Evolutionary conservation across 2,888 invertebrate genomes (phyloP), one percentile per base, ranked within the genome.

Genomic region (Melanophora roralis): DNA sequence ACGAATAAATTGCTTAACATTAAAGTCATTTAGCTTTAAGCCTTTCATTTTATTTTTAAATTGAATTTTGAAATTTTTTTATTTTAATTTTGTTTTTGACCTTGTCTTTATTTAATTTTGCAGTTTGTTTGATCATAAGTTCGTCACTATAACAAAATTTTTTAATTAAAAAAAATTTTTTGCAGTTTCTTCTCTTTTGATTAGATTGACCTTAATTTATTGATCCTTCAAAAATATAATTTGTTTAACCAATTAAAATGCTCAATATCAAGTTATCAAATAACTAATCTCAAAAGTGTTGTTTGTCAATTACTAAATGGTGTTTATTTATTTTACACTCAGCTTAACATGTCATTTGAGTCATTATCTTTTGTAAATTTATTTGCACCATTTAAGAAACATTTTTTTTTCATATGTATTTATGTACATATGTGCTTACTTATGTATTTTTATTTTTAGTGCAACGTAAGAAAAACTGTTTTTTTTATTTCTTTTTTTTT

Each of bases 201-300:
- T 67, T 45, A 43, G 60, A 75, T 75, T 67, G 74, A 53, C 74
- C 74, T 67, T 75, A 67, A 75, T 75, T 75, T 45, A 45, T 59
- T 47, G 49, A 51, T 67, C 65, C 49, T 67, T 34, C n/a, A 27
- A 40, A n/a, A 69, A 47, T 0, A 12, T 40, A 16, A 12, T 14
- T 19, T 53, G n/a, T 11, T n/a, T 5, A 1, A 32, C 9, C 51
- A 71, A 60, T 62, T 51, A 12, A 51, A 21, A 12, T 71, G 51
- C 43, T 60, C 43, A 32, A 14, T 19, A 60, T 19, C 9, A 45
- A 36, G 27, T 64, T n/a, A 64, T 27, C 2, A 43, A 5, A 5
- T 64, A 47, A 47, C 57, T 57, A 36, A 49, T 21, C n/a, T 36
- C 11, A 36, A 36, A 45, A 65, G 47, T 57, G 57, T 73, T 55